Percentiles rank a stretch among this genome's conserved stretches.
phyloP scores from a whole-genome alignment of 1,140 invertebrate species.

The Maconellicoccus hirsutus region DNA sequence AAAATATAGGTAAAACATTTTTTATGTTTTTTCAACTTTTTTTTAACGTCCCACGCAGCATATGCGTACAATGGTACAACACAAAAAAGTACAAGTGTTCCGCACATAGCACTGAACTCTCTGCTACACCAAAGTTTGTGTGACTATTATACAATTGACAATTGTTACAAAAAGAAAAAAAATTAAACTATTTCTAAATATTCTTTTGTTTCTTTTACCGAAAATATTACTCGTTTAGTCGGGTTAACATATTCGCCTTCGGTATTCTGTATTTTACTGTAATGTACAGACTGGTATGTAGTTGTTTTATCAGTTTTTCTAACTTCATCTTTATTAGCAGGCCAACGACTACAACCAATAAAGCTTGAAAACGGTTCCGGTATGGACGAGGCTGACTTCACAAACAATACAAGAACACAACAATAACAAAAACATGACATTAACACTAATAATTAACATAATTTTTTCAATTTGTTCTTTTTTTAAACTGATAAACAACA shows the following conservation, averaged over 20 bases:
- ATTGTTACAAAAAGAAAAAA: neutral
- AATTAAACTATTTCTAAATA: neutral
- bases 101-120: too few relatives aligned
- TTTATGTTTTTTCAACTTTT: too few relatives aligned
- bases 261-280: conserved; percentile 15
- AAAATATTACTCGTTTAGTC: conserved; percentile 10
- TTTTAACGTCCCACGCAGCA: too few relatives aligned
- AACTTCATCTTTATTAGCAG: neutral
- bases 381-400: conserved; percentile 15
- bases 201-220: conserved; percentile 5
- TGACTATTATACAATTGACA: too few relatives aligned
- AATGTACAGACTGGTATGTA: conserved; percentile 6
- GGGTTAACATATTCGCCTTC: neutral
- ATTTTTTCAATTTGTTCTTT: neutral
- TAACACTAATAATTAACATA: neutral
- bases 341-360: neutral
- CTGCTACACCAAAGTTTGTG: too few relatives aligned
- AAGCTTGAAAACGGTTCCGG: conserved; percentile 13
- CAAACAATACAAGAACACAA: conserved; percentile 13
- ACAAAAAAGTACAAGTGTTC: too few relatives aligned
- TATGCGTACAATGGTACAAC: too few relatives aligned
- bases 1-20: too few relatives aligned
- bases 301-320: conserved; percentile 7
- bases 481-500: neutral
- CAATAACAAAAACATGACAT: conserved; percentile 14